Percentiles rank a stretch among this genome's conserved stretches.
Conservation (phyloP, 2,113 vertebrate genomes). For the Orcinus orca region DNA sequence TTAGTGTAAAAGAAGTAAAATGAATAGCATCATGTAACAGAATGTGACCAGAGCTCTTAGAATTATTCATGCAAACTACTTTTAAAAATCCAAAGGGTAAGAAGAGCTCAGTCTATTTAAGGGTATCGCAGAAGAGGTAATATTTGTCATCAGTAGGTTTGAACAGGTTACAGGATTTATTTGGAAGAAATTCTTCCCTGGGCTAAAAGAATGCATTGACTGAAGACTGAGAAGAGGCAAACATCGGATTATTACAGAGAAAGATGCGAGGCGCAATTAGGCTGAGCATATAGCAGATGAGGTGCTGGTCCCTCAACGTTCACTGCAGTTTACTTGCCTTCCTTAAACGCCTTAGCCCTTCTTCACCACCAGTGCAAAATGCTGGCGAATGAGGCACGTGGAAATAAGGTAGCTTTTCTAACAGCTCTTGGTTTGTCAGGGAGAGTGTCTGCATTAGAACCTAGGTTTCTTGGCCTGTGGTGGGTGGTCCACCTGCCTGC, state of each 20-base stretch:
- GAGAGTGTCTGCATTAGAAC: neutral
- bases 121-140: neutral
- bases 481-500: neutral
- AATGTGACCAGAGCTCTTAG: neutral
- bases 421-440: neutral
- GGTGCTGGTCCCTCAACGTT: neutral
- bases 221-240: neutral
- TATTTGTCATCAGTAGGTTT: neutral
- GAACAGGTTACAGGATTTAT: conserved; percentile 7
- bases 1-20: conserved; percentile 13
- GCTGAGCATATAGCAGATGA: neutral
- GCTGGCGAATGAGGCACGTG: neutral
- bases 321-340: neutral
- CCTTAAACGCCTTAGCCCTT: neutral
- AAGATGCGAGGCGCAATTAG: neutral
- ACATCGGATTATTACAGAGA: neutral
- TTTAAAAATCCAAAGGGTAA: neutral
- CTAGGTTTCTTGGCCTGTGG: neutral
- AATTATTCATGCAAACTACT: neutral
- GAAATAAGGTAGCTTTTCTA: neutral
- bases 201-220: neutral
- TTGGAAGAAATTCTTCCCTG: neutral
- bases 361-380: neutral
- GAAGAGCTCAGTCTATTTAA: neutral
- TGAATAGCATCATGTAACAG: neutral